Conservation (phyloP, 2,113 vertebrate genomes). For the Psittacara wagleri region DNA sequence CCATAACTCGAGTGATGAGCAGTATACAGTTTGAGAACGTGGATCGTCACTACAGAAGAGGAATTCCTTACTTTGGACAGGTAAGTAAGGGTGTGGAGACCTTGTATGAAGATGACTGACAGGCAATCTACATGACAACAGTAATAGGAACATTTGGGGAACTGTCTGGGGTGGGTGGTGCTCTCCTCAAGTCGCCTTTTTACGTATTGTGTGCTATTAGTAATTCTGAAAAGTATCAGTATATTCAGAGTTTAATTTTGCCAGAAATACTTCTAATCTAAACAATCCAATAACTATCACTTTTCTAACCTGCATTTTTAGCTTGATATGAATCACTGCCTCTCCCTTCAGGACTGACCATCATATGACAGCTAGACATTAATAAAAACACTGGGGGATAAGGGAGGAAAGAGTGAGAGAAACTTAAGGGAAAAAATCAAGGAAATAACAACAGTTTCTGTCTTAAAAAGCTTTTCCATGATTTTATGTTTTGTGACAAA, state of each 20-base stretch:
- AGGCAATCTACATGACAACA: background rate
- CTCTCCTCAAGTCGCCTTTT: background rate
- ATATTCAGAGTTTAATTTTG: background rate
- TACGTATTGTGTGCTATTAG: background rate
- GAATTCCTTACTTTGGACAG: constrained; percentile 67
- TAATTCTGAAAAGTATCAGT: background rate
- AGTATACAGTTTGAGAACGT: constrained; percentile 53
- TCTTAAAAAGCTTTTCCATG: background rate
- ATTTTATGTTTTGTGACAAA: background rate
- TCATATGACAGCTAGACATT: background rate
- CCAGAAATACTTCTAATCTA: background rate
- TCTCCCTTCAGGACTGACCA: background rate
- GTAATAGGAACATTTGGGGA: background rate
- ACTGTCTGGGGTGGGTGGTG: background rate
- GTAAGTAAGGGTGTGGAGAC: background rate
- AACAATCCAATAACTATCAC: background rate
- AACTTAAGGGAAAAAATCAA: background rate
- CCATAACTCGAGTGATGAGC: constrained; percentile 31
- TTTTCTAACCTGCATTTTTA: background rate
- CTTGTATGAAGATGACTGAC: background rate
- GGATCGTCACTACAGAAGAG: constrained; percentile 56
- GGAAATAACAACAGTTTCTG: background rate
- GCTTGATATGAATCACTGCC: background rate
- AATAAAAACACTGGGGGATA: background rate
- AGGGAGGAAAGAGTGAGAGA: background rate